Evolutionary conservation across 2,888 invertebrate genomes (phyloP), one percentile per base, ranked within the genome.

Genomic region (Melanotus villosus): DNA sequence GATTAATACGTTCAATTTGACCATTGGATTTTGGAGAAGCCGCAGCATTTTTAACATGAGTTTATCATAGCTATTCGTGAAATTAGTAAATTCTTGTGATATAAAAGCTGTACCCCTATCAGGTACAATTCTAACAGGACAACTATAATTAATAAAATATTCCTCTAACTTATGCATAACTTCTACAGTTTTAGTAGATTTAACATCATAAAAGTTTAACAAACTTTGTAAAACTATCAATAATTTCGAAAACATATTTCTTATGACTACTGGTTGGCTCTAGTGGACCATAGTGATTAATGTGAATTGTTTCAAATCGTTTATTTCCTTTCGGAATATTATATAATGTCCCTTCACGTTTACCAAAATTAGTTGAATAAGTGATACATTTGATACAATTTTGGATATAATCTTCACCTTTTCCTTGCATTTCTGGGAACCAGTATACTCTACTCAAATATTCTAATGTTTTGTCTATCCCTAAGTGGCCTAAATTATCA

Each of bases 11-110:
- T 36, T 79, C 77, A 1, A 75, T 71, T 62, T 82, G 80, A 1
- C 81, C 79, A 63, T 81, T 81, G 0, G 79, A 74, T 21, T 78
- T 65, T 1, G 79, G 80, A 0, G 74, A 75, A 4, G 65, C 75
- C 1, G 75, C 70, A 2, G 80, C 78, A 1, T 79, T 73, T 16
- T 73, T 58, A 9, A 79, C 71, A 47, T 76, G 76, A 23, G 3
- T 7, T 5, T 26, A 7, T 7, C 7, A 26, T 26, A 7, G 4
- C 7, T 26, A 26, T 3, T 26, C 4, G 7, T 7, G 7, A 75
- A 79, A 19, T 71, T 47, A 19, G 73, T 69, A 50, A 80, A 81
- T 14, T 67, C 65, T 1, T 50, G 36, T 0, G 77, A 77, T 1
- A 76, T 79, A 41, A 80, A 80, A 34, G 72, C 62, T 0, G 77